These are phyloP conservation scores for Danionella dracula DNA, from an alignment of 2,797 vertebrate species.

Conservation along the genomic window DNA sequence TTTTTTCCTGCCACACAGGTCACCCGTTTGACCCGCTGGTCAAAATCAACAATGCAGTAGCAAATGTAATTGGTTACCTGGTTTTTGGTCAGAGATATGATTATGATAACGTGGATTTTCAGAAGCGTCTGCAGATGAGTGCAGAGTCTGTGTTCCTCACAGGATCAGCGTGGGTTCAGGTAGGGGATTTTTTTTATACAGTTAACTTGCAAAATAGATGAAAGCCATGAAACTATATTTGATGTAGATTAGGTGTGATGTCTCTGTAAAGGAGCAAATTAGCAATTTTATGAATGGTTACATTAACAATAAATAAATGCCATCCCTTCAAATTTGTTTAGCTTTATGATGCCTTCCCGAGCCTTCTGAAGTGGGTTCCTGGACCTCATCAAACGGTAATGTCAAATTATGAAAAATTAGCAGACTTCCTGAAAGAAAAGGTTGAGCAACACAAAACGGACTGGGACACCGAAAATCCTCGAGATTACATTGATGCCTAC, in stretches of 20 bases:
- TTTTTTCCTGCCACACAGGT: too few species aligned
- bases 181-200: background rate
- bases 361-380: constrained; percentile 56
- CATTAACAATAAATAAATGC: too few species aligned
- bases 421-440: constrained; percentile 39
- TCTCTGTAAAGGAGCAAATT: too few species aligned
- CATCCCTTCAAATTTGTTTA: background rate
- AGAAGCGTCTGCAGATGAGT: constrained; percentile 39
- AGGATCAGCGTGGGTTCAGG: constrained; percentile 37
- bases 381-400: constrained; percentile 60
- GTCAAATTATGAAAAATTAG: constrained; percentile 39
- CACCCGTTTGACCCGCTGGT: constrained; percentile 27
- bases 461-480: constrained; percentile 50
- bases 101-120: constrained; percentile 37
- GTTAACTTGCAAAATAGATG: background rate
- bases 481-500: constrained; percentile 67
- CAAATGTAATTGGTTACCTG: constrained; percentile 34
- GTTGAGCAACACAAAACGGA: constrained; percentile 58
- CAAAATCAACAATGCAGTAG: constrained; percentile 45
- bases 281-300: too few species aligned
- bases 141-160: constrained; percentile 42
- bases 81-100: constrained; percentile 46
- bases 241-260: too few species aligned
- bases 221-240: background rate
- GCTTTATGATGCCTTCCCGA: constrained; percentile 48